phyloP scores from a whole-genome alignment of 2,888 invertebrate genomes.

The Thalpophila matura region DNA sequence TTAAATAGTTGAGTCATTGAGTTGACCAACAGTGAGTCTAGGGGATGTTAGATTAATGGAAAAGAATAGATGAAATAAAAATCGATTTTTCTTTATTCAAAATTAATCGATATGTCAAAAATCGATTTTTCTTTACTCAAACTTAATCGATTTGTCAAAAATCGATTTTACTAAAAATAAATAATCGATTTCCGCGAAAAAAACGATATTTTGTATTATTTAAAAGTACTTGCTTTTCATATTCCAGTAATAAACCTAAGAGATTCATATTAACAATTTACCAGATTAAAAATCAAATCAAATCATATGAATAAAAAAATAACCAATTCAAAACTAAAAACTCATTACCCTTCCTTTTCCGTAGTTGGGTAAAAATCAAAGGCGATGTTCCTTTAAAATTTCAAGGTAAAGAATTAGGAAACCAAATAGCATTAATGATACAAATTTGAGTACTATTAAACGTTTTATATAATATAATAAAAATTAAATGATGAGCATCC shows the following conservation, averaged over 20 bases:
- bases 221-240: conserved; percentile 14
- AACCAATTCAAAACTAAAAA: too few species aligned
- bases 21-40: too few species aligned
- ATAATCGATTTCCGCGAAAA: conserved; percentile 9
- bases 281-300: conserved; percentile 21
- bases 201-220: conserved; percentile 7
- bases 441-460: conserved; percentile 6
- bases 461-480: conserved; percentile 14
- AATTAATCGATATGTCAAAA: too few species aligned
- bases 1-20: too few species aligned
- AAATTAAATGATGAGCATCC: conserved; percentile 6
- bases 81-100: too few species aligned
- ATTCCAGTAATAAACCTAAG: conserved; percentile 24
- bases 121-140: too few species aligned
- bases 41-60: too few species aligned
- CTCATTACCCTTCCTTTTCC: too few species aligned
- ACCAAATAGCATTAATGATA: conserved; percentile 3
- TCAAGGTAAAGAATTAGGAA: conserved; percentile 3
- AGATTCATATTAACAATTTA: conserved; percentile 26
- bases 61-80: too few species aligned
- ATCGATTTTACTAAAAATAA: conserved; percentile 5
- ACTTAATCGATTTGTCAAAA: too few species aligned
- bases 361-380: too few species aligned
- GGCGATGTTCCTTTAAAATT: too few species aligned
- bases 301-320: conserved; percentile 15